These are phyloP conservation scores for Corella eumyota DNA, from an alignment of 23 tunicate species.

Conservation along the genomic window DNA sequence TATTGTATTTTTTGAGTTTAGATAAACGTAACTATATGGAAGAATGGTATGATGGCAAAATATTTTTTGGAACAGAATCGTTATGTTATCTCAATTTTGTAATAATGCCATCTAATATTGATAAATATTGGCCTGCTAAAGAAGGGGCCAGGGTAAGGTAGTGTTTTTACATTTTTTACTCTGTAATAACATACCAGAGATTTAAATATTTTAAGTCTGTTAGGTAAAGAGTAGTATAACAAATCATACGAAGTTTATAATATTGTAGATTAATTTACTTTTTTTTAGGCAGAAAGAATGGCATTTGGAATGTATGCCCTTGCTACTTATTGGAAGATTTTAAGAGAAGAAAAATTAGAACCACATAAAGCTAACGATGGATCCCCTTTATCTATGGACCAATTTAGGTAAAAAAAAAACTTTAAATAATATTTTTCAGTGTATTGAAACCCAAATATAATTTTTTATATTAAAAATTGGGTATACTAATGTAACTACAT, in stretches of 20 bases:
- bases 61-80: conserved; percentile 35
- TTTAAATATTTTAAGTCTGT: too few relatives aligned
- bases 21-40: conserved; percentile 49
- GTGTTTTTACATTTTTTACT: too few relatives aligned
- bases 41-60: conserved; percentile 38
- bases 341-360: conserved; percentile 26
- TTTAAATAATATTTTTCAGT: neutral
- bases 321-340: conserved; percentile 25
- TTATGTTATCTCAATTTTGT: conserved; percentile 27
- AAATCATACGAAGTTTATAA: too few relatives aligned
- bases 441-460: neutral
- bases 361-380: conserved; percentile 34
- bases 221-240: too few relatives aligned
- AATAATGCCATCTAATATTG: conserved; percentile 18
- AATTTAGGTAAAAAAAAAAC: conserved; percentile 35
- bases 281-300: conserved; percentile 36
- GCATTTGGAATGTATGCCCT: conserved; percentile 30
- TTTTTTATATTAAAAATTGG: too few relatives aligned
- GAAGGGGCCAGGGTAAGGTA: conserved; percentile 44
- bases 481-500: too few relatives aligned
- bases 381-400: conserved; percentile 40
- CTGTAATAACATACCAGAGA: too few relatives aligned
- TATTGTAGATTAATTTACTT: neutral
- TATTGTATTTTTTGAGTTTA: conserved; percentile 1
- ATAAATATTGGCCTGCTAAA: conserved; percentile 45